Evolutionary conservation across 2,888 invertebrate genomes (phyloP).

Genomic region (Pandemis cinnamomeana): DNA sequence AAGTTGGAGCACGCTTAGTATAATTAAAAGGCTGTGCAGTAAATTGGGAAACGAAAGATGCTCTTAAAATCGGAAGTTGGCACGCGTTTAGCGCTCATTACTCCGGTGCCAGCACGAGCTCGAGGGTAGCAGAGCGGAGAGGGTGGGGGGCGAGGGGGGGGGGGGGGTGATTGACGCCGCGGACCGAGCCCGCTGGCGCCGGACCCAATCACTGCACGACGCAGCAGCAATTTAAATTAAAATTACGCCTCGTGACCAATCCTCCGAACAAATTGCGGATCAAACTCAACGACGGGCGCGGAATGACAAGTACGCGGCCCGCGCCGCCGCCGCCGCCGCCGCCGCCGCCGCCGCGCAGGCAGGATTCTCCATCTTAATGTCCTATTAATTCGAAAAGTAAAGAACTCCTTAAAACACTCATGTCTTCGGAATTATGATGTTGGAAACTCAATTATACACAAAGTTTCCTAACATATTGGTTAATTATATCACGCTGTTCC

Average conservation of each 20-base stretch:
- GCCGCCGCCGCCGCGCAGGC: background rate
- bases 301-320: slow-evolving; percentile 22
- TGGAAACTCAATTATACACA: no score
- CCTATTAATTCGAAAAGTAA: no score
- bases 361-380: no score
- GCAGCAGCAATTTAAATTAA: slow-evolving; percentile 59
- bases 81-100: slow-evolving; percentile 30
- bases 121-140: background rate
- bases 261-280: slow-evolving; percentile 67
- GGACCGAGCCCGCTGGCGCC: slow-evolving; percentile 27
- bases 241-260: slow-evolving; percentile 55
- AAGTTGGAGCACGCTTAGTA: background rate
- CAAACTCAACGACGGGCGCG: slow-evolving; percentile 47
- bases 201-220: slow-evolving; percentile 48
- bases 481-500: background rate
- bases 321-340: background rate
- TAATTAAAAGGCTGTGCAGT: slow-evolving; percentile 30
- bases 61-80: slow-evolving; percentile 31
- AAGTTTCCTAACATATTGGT: background rate
- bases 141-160: slow-evolving; percentile 1
- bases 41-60: slow-evolving; percentile 36
- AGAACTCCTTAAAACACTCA: no score
- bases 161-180: slow-evolving; percentile 27
- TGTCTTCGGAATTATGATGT: no score
- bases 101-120: background rate